These are phyloP conservation scores for Melitaea athalia DNA, from an alignment of 2,888 invertebrate genomes.

Conservation along the genomic window DNA sequence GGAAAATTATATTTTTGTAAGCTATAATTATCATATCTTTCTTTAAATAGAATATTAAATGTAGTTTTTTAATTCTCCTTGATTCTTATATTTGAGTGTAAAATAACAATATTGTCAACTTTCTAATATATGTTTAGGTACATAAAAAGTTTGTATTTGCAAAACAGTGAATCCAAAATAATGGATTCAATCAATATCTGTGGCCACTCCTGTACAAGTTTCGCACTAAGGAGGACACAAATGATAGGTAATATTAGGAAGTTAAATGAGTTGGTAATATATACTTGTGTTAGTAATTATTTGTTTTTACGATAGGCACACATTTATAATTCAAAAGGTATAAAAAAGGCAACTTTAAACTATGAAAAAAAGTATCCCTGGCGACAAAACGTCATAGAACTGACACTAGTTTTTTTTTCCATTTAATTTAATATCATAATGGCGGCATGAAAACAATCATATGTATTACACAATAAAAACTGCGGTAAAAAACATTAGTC, in stretches of 20 bases:
- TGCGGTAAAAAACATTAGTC: conserved; percentile 31
- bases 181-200: conserved; percentile 2
- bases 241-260: not conserved
- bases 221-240: conserved; percentile 1
- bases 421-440: not conserved
- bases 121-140: too few relatives aligned
- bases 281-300: too few relatives aligned
- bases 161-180: not conserved
- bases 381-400: not conserved
- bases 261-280: too few relatives aligned
- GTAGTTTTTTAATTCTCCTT: too few relatives aligned
- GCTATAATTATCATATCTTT: too few relatives aligned
- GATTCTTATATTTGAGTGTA: too few relatives aligned
- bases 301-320: too few relatives aligned
- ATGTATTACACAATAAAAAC: conserved; percentile 12
- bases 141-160: not conserved
- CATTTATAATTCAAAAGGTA: not conserved
- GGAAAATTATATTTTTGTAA: too few relatives aligned
- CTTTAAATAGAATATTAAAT: too few relatives aligned
- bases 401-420: not conserved
- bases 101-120: too few relatives aligned
- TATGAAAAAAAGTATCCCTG: not conserved
- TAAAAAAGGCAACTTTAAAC: not conserved
- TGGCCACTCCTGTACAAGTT: not conserved
- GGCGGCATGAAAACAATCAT: not conserved